These are phyloP conservation scores for Papilio glaucus DNA, from an alignment of 1,140 invertebrate genomes.

Conservation along the genomic window DNA sequence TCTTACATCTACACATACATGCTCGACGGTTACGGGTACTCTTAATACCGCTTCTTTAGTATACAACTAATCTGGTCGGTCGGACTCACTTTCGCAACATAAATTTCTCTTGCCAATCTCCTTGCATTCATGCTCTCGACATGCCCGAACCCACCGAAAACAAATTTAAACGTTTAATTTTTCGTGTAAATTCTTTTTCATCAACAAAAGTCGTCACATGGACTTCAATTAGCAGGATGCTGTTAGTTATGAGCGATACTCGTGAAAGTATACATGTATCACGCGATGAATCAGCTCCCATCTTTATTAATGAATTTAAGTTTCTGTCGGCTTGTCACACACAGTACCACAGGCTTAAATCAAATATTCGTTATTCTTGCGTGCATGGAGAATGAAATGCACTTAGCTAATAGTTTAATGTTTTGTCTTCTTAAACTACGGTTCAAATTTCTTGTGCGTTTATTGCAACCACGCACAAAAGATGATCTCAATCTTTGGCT, in stretches of 20 bases:
- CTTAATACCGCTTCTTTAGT: no score
- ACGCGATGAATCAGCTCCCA: constrained; percentile 6
- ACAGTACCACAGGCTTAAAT: not conserved
- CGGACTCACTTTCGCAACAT: no score
- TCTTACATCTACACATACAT: no score
- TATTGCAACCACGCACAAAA: not conserved
- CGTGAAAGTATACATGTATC: constrained; percentile 8
- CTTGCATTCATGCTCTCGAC: no score
- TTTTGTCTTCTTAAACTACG: not conserved
- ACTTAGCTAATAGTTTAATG: not conserved
- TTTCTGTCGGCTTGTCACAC: not conserved
- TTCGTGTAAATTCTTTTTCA: not conserved
- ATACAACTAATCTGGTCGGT: no score
- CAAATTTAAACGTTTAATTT: not conserved
- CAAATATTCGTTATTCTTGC: not conserved
- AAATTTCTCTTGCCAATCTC: no score
- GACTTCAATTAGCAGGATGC: constrained; percentile 18
- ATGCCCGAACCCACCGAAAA: no score
- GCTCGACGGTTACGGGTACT: no score
- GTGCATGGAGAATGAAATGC: not conserved
- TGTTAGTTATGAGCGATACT: constrained; percentile 15
- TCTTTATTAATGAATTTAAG: not conserved
- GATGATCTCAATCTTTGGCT: not conserved
- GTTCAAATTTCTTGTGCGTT: not conserved
- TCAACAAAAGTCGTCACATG: not conserved